Conservation (phyloP, 2,113 vertebrate species). For the Vidua chalybeata region DNA sequence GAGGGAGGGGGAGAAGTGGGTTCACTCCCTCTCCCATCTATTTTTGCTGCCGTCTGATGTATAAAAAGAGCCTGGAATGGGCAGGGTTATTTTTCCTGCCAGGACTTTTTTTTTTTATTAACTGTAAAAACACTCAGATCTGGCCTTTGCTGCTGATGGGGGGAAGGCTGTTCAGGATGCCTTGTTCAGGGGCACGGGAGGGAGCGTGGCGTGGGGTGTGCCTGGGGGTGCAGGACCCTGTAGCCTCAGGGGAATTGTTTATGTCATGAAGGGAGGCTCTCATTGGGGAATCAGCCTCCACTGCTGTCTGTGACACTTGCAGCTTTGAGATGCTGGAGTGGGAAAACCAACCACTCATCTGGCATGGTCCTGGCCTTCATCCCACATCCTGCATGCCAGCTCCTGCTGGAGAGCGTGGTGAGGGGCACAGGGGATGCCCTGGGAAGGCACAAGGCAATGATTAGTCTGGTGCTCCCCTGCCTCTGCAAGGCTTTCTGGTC, state of each 20-base stretch:
- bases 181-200: neutral
- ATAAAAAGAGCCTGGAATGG: conserved; percentile 55
- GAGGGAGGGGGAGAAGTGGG: conserved; percentile 54
- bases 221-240: neutral
- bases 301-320: neutral
- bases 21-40: conserved; percentile 58
- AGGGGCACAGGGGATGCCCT: neutral
- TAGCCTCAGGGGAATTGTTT: fast-evolving
- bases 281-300: neutral
- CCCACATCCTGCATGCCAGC: neutral
- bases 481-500: neutral
- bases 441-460: neutral
- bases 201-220: fast-evolving
- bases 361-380: neutral
- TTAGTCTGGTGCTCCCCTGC: neutral
- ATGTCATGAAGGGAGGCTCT: neutral
- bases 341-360: neutral
- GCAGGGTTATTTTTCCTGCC: conserved; percentile 63
- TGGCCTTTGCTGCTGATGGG: conserved; percentile 9
- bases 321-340: neutral
- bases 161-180: neutral
- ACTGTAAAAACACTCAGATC: conserved; percentile 62
- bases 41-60: conserved; percentile 65
- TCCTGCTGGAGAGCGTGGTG: neutral
- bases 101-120: conserved; percentile 40